phyloP scores from a whole-genome alignment of 2,888 invertebrate species.

The Acronicta alni region DNA sequence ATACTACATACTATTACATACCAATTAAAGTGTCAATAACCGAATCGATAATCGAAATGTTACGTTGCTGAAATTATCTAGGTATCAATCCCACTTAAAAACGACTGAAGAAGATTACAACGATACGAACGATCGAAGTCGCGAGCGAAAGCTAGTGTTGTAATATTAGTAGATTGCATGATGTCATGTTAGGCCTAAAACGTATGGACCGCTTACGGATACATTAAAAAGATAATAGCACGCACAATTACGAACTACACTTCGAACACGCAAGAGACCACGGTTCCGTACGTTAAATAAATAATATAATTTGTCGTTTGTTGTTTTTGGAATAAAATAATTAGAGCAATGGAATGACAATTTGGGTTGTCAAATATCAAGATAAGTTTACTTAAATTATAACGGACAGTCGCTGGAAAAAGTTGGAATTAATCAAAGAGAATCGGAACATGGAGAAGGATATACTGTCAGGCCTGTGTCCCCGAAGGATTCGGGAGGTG shows the following conservation, averaged over 20 bases:
- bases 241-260: slow-evolving; percentile 17
- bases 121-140: not conserved
- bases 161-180: slow-evolving; percentile 16
- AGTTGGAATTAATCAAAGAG: not conserved
- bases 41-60: too few species aligned
- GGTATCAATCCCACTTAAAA: too few species aligned
- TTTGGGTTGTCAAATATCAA: not conserved
- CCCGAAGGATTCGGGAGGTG: too few species aligned
- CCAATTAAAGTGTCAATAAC: too few species aligned
- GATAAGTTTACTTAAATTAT: not conserved
- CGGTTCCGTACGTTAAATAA: slow-evolving; percentile 3
- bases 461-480: too few species aligned
- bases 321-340: slow-evolving; percentile 2
- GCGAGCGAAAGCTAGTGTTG: not conserved
- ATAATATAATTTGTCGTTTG: not conserved
- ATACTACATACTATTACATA: too few species aligned
- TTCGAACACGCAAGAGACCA: not conserved
- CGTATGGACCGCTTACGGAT: slow-evolving; percentile 12
- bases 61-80: too few species aligned
- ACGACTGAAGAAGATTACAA: too few species aligned
- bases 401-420: not conserved
- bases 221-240: slow-evolving; percentile 15
- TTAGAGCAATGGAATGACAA: not conserved
- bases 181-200: slow-evolving; percentile 31
- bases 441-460: not conserved